Conservation (phyloP, 1,140 invertebrate species). For the Tribolium castaneum region DNA sequence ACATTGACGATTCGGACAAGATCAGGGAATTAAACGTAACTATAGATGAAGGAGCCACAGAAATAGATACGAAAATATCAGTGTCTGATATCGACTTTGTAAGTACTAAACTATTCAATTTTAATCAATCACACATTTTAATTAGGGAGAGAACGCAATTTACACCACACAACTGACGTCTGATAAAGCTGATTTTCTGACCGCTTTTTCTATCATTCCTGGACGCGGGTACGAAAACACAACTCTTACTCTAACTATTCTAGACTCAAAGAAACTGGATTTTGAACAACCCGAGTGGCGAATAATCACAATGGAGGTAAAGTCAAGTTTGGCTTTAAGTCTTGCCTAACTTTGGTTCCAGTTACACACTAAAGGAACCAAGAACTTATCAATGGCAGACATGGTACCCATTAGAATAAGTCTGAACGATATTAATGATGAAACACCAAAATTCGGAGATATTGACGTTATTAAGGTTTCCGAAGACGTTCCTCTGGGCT, state of each 20-base stretch:
- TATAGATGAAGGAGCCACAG: conserved; percentile 48
- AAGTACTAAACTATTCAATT: conserved; percentile 49
- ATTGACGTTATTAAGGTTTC: conserved; percentile 60
- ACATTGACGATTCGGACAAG: background rate
- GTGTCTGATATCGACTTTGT: conserved; percentile 68
- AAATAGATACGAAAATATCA: conserved; percentile 60
- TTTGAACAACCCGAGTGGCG: conserved; percentile 66
- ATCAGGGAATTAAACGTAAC: conserved; percentile 38
- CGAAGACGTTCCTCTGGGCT: conserved; percentile 65
- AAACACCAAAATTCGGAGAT: conserved; percentile 66
- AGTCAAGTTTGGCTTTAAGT: background rate
- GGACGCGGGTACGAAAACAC: conserved; percentile 66
- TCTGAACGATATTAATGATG: conserved; percentile 71
- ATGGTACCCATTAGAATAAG: conserved; percentile 64
- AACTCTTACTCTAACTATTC: conserved; percentile 67
- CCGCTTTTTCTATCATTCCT: background rate
- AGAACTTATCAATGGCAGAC: conserved; percentile 60
- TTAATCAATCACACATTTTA: conserved; percentile 28
- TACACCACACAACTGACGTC: conserved; percentile 64
- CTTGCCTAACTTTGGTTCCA: conserved; percentile 48
- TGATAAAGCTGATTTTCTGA: conserved; percentile 51
- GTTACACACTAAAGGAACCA: conserved; percentile 65
- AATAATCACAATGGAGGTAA: conserved; percentile 63
- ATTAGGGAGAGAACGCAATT: conserved; percentile 68
- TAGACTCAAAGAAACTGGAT: conserved; percentile 67